Base-by-base conservation (phyloP, 2,888 invertebrate species). In the Acanthosepion lycidas region DNA sequence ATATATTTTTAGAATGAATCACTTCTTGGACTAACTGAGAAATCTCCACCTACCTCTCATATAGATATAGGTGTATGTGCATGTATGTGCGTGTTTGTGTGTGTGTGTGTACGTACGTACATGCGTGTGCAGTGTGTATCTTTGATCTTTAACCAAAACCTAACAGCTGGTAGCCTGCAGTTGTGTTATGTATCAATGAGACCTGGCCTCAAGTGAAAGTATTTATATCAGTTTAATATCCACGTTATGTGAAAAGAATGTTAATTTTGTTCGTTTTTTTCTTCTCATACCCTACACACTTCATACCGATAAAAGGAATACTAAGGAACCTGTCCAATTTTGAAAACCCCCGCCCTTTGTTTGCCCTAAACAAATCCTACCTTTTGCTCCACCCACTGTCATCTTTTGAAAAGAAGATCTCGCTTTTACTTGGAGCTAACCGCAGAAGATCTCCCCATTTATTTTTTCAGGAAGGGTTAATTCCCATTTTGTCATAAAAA, bases 301-400 rank as follows among this genome's bases (percentile, higher is more conserved):
- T 78, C n/a, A 78, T 33, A 33, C 33, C 78, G n/a, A 78, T 33
- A 33, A 78, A 78, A 9, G 78, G 33, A 78, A 33, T 33, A 78
- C 78, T 15, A 5, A 78, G n/a, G 33, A n/a, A 78, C 78, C 78
- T 33, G 15, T 78, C n/a, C 78, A 78, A 33, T 78, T n/a, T n/a
- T 78, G 0, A 5, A 12, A 0, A 0, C 0, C n/a, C n/a, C n/a
- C 78, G 0, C 15, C 78, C n/a, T 1, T 12, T 12, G 5, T 5
- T 9, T n/a, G 5, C 78, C n/a, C 12, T 0, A 5, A 78, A n/a
- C n/a, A 78, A 9, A 59, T 33, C 9, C 33, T 15, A 78, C n/a
- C 28, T 78, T 15, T 15, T 78, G n/a, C 78, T 33, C 26, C 64
- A 6, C 59, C 59, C 59, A 6, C 3, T 23, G 23, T 6, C 23